Conservation (phyloP, 1,140 invertebrate genomes). For the Lerema accius region DNA sequence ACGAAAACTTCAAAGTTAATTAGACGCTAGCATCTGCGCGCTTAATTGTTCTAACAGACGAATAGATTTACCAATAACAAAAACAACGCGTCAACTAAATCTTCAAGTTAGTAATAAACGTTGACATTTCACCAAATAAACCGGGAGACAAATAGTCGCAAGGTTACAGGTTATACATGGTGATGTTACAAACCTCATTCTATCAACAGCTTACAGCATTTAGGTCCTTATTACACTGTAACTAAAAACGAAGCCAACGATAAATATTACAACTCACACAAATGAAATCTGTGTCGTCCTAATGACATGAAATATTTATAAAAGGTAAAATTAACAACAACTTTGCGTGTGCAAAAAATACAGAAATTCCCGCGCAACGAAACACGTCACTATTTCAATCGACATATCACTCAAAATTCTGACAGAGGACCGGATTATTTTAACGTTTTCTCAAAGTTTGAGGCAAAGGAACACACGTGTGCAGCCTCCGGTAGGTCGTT, state of each 20-base stretch:
- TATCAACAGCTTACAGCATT: background rate
- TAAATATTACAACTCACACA: conserved; percentile 7
- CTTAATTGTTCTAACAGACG: conserved; percentile 26
- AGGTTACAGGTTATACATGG: conserved; percentile 39
- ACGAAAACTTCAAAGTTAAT: conserved; percentile 23
- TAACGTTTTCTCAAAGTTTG: conserved; percentile 34
- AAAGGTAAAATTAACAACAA: conserved; percentile 46
- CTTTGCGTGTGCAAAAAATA: conserved; percentile 36
- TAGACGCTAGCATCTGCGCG: conserved; percentile 19
- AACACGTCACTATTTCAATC: conserved; percentile 16
- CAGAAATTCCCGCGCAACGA: background rate
- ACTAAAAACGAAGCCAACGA: background rate
- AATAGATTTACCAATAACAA: conserved; percentile 18
- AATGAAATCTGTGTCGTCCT: conserved; percentile 22
- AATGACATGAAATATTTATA: conserved; percentile 53
- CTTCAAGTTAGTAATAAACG: conserved; percentile 40
- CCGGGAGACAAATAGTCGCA: conserved; percentile 47
- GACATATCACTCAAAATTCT: conserved; percentile 36
- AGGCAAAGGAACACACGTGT: conserved; percentile 54
- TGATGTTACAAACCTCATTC: conserved; percentile 15
- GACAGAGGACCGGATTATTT: conserved; percentile 8
- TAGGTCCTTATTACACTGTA: background rate
- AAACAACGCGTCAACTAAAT: conserved; percentile 37
- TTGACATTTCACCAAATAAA: conserved; percentile 57
- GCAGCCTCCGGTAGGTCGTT: conserved; percentile 50